Base-by-base conservation (phyloP, 2,113 vertebrate genomes). In the Channa argus region DNA sequence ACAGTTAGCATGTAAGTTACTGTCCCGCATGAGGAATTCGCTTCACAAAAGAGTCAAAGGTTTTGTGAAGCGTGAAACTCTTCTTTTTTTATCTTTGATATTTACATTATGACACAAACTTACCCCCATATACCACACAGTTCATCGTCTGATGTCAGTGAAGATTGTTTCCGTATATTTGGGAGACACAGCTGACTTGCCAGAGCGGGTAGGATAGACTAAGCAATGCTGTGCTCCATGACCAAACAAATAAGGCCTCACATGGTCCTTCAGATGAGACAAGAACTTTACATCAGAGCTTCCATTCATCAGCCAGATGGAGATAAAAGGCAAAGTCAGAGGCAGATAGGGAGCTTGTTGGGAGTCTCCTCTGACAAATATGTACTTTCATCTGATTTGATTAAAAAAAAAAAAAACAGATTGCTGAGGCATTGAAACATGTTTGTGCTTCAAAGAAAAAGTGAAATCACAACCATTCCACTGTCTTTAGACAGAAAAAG, bases 231-330 rank as follows among this genome's bases (percentile, higher is more conserved):
- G 15, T 0, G 37, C 54, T 80, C 39, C 61, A 58, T 69, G 64
- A 60, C 66, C n/a, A 39, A 61, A 89, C 83, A 89, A 86, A 82
- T 81, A 47, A 44, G 11, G 71, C 75, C 63, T 86, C 82, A 65
- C 88, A 71, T 51, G 54, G 54, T 52, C 53, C 44, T 12, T 38
- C 60, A 84, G 77, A 75, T 0, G 36, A 60, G 53, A 61, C 62
- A 36, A 1, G 67, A 55, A 9, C 46, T 65, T 36, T 1, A 50
- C 37, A 36, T 53, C 8, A 55, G 43, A 24, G 24, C 24, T 24
- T 24, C 24, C 24, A 24, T 24, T 24, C 24, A 24, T 24, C 38
- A 4, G 37, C 47, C 34, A 56, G 47, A 71, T 34, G 38, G 36
- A 39, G 61, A 65, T 51, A 43, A 24, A 24, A 24, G 24, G 24